Base-by-base conservation (phyloP, 2,888 invertebrate species). In the Macrosoma leucophasiata region DNA sequence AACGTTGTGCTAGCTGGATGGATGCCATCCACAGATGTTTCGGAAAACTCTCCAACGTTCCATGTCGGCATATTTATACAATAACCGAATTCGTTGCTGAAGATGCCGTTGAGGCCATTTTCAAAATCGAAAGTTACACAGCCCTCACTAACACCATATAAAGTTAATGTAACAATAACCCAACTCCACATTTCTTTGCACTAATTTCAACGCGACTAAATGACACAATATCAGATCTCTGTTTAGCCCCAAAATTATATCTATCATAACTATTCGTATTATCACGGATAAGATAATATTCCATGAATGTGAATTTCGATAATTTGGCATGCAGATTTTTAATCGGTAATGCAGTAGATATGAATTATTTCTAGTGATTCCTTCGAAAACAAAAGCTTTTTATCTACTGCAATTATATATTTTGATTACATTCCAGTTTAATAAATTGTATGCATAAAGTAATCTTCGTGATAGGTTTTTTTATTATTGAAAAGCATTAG, bases 51-150 rank as follows among this genome's bases (percentile, higher is more conserved):
- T 3, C 49, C 49, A 10, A 55, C 29, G 2, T 43, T 38, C 73
- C 72, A 73, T 13, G 42, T 38, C 0, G 29, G 29, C 22, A 34
- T 36, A 13, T 27, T 12, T 0, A 8, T 11, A 33, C 67, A 73
- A 2, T 54, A 29, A 2, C 50, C 48, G 11, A 24, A 22, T 13
- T 48, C 37, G 32, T 52, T 47, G 8, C 35, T 41, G 33, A 75
- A 75, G 2, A 46, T 33, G 3, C 43, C 43, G 2, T 56, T 45
- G 14, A 52, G 62, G 4, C 52, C 49, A 11, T 60, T 50, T 36
- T 62, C 65, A 32, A 72, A 71, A 19, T 56, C 53, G 37, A 62
- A 64, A 29, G 49, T 52, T 7, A 62, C 51, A 44, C 73, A 72
- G 23, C 43, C 42, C 12, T 67, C 57, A 45, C 62, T 41, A 12